Evolutionary conservation across 2,888 invertebrate genomes (phyloP), one percentile per base, ranked within the genome.

Genomic region (Folsomia manolachei): DNA sequence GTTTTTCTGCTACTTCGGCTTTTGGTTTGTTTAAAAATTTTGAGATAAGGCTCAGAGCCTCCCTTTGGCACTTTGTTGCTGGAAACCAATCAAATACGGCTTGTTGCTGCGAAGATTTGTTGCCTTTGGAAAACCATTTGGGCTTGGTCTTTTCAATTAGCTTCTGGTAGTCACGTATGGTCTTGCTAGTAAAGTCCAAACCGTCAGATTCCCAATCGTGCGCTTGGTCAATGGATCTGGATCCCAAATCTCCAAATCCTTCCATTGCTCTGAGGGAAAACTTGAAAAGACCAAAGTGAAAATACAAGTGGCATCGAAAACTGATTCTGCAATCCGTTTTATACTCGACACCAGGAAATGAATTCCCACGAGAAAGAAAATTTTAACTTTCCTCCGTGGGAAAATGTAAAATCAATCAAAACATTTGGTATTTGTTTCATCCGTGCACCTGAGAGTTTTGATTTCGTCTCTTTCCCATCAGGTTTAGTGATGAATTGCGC

Each of bases 171-270:
- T 64, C 27, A 4, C 64, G 26, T 7, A 25, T 11, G 7, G 64
- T 7, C 23, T 26, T 21, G 4, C 25, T 62, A 14, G 7, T 25
- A 14, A 26, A 27, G 2, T 27, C 64, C 4, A 4, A 2, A 21
- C 64, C 27, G 27, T 64, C 64, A 26, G 9, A 4, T 18, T 27
- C 19, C 64, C 64, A 64, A n/a, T 64, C 64, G 27, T 27, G 27
- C 27, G 64, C 19, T 26, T 2, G 23, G 64, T 64, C 64, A 4
- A 64, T 27, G 26, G 4, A 14, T 2, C 64, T 7, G 4, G 25
- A 26, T 7, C 64, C 64, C 64, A 64, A 27, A 14, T 64, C 64
- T 39, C 39, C 39, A 39, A 39, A 39, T 14, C 4, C 14, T 9
- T 39, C 39, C n/a, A n/a, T n/a, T n/a, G n/a, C n/a, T n/a, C n/a